Base-by-base conservation (phyloP, 1,140 invertebrate genomes). In the Dendrolimus kikuchii region DNA sequence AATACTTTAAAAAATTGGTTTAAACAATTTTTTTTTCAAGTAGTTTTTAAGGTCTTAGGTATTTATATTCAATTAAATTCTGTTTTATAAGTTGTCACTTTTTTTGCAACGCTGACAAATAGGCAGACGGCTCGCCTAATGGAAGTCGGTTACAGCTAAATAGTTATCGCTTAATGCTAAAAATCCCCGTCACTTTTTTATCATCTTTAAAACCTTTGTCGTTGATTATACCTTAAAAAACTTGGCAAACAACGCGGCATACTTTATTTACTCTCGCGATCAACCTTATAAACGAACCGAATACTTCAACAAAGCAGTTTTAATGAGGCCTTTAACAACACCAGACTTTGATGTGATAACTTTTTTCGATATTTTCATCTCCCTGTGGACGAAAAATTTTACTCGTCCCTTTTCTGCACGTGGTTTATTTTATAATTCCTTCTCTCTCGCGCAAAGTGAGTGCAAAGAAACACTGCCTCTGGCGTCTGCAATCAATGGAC, bases 341-440 rank as follows among this genome's bases (percentile, higher is more conserved):
- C 64, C 64, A 73, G 74, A 75, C 74, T 83, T 79, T 77, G 76
- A 76, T 80, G 76, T 73, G 74, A 83, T 78, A 83, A 81, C 73
- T 83, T 82, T 81, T 85, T 81, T 81, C 73, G 72, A 80, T 82
- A 81, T 80, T 81, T 81, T 82, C 74, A 66, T 77, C 71, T 74
- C 67, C 48, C 62, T 51, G 56, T 76, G 65, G 72, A 68, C 36
- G 9, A 5, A 79, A 78, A 80, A 79, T 80, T 73, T 45, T 5
- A 44, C 53, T 55, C 48, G 50, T 77, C 68, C 52, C 64, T 49
- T 50, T 78, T 65, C 9, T 50, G 49, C 66, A 37, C 62, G 41
- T 7, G 40, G 5, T 5, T 38, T 44, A 49, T 48, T 48, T 46
- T 47, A 64, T 74, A 52, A 46, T 39, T 7, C 49, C 49, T 49